Evolutionary conservation across 2,888 invertebrate genomes (phyloP).

Genomic region (Coelogynopora nodosa): DNA sequence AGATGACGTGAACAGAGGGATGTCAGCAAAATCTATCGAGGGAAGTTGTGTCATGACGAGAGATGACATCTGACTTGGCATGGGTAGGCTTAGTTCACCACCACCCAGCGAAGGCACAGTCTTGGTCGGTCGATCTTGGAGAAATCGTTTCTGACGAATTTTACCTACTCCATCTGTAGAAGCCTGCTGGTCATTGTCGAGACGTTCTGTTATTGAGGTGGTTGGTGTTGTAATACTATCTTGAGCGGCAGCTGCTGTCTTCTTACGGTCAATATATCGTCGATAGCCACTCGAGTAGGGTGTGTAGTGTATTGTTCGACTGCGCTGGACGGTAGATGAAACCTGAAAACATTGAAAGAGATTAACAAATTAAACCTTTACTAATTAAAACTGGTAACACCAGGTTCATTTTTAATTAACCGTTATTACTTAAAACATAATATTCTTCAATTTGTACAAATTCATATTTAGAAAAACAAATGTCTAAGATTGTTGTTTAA

Average conservation of each 20-base stretch:
- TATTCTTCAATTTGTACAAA: too few species aligned
- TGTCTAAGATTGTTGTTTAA: too few species aligned
- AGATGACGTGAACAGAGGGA: background rate
- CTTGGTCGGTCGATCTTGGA: background rate
- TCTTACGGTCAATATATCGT: background rate
- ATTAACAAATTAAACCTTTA: too few species aligned
- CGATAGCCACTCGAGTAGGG: slow-evolving; percentile 2
- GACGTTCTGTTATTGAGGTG: background rate
- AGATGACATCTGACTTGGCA: too few species aligned
- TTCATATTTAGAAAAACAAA: too few species aligned
- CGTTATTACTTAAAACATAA: too few species aligned
- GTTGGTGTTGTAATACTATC: background rate
- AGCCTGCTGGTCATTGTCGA: background rate
- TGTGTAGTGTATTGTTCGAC: background rate
- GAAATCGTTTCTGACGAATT: background rate
- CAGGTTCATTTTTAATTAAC: too few species aligned
- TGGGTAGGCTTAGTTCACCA: background rate
- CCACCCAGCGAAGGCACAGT: background rate
- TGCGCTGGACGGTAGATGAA: background rate
- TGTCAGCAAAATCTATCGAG: background rate
- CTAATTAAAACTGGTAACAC: too few species aligned
- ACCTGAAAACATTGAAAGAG: too few species aligned
- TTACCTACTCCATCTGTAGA: background rate
- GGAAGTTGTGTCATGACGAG: background rate
- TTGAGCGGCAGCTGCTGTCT: background rate